Base-by-base conservation (phyloP, 2,113 vertebrate genomes). In the Megalops atlanticus region DNA sequence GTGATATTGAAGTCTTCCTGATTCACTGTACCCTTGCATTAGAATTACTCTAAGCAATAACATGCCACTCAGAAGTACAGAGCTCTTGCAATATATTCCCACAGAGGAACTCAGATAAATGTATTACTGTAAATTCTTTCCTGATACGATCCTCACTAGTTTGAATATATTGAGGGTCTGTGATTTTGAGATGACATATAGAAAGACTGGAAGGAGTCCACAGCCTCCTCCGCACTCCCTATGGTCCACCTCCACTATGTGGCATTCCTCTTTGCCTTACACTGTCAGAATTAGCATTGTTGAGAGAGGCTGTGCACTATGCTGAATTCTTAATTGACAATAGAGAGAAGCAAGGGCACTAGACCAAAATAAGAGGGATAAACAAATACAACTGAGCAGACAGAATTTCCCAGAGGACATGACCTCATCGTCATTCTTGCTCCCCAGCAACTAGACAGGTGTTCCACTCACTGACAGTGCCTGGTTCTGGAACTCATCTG, bases 371-470 rank as follows among this genome's bases (percentile, higher is more conserved):
- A 11, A 33, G 75, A 82, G 81, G 54, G 78, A 82, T 47, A 43
- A 83, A 79, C 79, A 84, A 81, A 76, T 54, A 70, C 84, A 78
- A 5, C n/a, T 82, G 75, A 84, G 84, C 80, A 74, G 82, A 82
- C 2, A 0, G 79, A 90, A 82, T 68, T 45, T 78, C 31, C 40
- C 64, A 77, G 12, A 76, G 81, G 52, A 77, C 82, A 36, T 45
- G 64, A 77, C 52, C 49, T 71, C 73, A 21, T 35, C 0, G 0
- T 75, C 43, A 38, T 82, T 58, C 0, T 58, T 7, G 0, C 1
- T 0, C 1, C 33, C 82, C 41, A 47, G 49, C 24, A 40, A 39
- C 0, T 0, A 52, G 68, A 72, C 36, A 43, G 38, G 15, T 49
- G 27, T 14, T n/a, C 77, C 54, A 1, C 14, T 24, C 58, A 76